Conservation (phyloP, 1,140 invertebrate genomes). For the Caligus rogercresseyi region DNA sequence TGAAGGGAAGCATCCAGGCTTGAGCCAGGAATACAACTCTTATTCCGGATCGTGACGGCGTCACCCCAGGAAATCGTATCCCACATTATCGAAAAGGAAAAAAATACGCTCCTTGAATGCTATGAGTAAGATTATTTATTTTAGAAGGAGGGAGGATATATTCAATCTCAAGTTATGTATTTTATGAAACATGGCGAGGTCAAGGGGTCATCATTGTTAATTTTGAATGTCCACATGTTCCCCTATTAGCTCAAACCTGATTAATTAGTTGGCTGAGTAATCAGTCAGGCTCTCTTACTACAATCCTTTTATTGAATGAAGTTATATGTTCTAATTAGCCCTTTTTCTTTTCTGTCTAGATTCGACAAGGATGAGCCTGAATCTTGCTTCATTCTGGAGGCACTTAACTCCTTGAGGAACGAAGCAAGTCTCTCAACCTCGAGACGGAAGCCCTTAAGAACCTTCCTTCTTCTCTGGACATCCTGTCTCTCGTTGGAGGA, state of each 20-base stretch:
- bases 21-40: conserved; percentile 23
- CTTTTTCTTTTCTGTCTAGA: not conserved
- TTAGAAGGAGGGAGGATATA: too few species aligned
- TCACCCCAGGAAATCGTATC: conserved; percentile 41
- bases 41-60: conserved; percentile 59
- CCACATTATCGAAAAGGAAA: conserved; percentile 51
- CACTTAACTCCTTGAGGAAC: conserved; percentile 41
- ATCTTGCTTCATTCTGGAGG: conserved; percentile 63
- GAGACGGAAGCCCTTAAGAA: not conserved
- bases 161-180: too few species aligned
- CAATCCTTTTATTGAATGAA: too few species aligned
- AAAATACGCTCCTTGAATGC: conserved; percentile 43
- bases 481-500: too few species aligned
- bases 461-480: not conserved
- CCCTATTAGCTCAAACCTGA: too few species aligned
- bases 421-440: conserved; percentile 26
- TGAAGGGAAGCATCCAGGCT: not conserved
- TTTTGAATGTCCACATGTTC: too few species aligned
- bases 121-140: conserved; percentile 37
- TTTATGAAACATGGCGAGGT: too few species aligned
- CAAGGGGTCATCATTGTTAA: too few species aligned
- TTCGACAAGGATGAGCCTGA: conserved; percentile 48
- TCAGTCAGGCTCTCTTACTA: too few species aligned
- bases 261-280: too few species aligned
- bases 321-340: too few species aligned